Conservation (phyloP, 2,797 vertebrate species). For the Peromyscus aztecus region DNA sequence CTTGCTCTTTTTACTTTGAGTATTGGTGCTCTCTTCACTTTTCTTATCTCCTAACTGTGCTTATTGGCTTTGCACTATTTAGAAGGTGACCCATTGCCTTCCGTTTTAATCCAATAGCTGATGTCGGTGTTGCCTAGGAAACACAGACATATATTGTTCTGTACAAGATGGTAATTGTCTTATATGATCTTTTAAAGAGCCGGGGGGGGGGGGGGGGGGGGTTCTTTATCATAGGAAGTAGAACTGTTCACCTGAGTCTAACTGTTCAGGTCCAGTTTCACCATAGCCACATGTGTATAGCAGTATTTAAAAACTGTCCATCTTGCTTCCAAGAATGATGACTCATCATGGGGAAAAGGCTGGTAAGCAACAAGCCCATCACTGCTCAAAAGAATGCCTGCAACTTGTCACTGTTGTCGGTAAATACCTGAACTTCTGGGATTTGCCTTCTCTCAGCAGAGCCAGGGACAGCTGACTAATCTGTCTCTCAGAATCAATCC, state of each 20-base stretch:
- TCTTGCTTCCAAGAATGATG: background rate
- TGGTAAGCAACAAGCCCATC: background rate
- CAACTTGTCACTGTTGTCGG: background rate
- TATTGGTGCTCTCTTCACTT: background rate
- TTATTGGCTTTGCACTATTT: background rate
- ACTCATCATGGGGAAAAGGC: background rate
- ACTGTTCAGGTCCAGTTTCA: constrained; percentile 6
- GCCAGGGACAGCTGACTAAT: background rate
- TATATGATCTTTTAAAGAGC: background rate
- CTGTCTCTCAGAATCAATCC: background rate
- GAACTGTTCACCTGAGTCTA: background rate
- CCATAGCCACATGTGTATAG: background rate
- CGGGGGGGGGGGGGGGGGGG: background rate
- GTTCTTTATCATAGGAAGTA: background rate
- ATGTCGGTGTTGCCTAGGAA: background rate
- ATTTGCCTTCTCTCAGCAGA: constrained; percentile 32
- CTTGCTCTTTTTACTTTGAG: background rate
- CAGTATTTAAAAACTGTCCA: constrained; percentile 37
- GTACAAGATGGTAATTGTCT: background rate
- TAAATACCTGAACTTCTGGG: background rate
- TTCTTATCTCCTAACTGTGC: background rate
- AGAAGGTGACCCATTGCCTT: background rate
- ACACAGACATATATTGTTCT: constrained; percentile 17
- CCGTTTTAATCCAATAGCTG: background rate
- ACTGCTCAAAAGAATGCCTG: background rate